A percentile compares a stretch with the other conserved stretches of the same genome.
These are phyloP conservation scores for Cydia splendana DNA, from an alignment of 1,140 invertebrate species.

Conservation along the genomic window DNA sequence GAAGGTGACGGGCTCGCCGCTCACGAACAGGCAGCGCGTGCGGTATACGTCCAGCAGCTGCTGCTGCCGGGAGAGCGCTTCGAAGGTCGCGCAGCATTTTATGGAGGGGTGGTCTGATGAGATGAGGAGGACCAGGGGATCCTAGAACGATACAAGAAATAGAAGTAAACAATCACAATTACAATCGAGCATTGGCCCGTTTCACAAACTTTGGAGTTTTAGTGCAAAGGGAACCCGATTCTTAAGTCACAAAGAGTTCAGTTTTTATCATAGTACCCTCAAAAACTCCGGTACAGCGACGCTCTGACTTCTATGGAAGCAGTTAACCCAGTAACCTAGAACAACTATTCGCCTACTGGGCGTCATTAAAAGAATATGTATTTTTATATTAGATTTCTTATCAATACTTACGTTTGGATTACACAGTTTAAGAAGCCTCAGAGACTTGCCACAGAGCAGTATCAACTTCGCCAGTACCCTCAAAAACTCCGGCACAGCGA, in stretches of 20 bases:
- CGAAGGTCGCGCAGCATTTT: constrained; percentile 79
- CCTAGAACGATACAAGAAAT: constrained; percentile 59
- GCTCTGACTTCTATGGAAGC: no score
- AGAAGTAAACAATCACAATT: constrained; percentile 20
- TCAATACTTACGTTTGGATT: constrained; percentile 78
- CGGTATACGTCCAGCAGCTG: constrained; percentile 78
- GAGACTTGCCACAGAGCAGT: constrained; percentile 82
- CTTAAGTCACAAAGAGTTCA: no score
- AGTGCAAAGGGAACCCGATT: no score
- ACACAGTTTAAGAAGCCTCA: constrained; percentile 81
- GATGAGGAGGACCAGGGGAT: constrained; percentile 80
- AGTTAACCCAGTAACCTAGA: no score
- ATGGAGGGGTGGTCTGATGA: constrained; percentile 79
- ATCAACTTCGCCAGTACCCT: constrained; percentile 79
- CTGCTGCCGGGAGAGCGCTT: constrained; percentile 77
- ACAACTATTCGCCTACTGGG: no score
- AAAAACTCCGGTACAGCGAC: no score
- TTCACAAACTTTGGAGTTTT: no score
- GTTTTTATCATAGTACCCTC: no score
- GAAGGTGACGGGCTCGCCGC: constrained; percentile 71
- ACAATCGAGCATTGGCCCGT: no score
- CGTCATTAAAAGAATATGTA: no score
- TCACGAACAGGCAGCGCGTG: constrained; percentile 73
- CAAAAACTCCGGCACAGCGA: constrained; percentile 81
- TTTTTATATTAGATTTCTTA: no score